Evolutionary conservation across 2,888 invertebrate species (phyloP), one percentile per base, ranked within the genome.

Genomic region (Lordiphosa andalusiaca): DNA sequence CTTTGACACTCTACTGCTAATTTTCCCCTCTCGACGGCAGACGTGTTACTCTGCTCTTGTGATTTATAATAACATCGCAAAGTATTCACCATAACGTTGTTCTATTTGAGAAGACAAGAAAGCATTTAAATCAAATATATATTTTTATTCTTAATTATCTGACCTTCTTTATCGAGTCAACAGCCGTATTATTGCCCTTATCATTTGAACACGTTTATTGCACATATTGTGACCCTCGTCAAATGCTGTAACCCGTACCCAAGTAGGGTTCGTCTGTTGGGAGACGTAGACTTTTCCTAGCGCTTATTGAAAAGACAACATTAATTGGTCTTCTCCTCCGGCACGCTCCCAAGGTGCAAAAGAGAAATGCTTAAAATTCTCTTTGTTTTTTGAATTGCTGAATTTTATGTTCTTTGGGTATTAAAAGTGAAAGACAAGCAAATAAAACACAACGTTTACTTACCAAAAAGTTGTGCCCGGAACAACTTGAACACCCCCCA

Each of bases 201-300:
- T 41, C 56, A 51, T 13, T 39, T 21, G 30, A 12, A 19, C 19
- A 46, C 42, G 49, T 23, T 36, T n/a, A 37, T 12, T 25, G 33
- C 33, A 39, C 25, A 19, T 12, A 54, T 23, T 38, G 40, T 6
- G 25, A 75, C 76, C 72, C 73, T 72, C 46, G 54, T 75, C 76
- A 72, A 75, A 23, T 33, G 10, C 33, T 49, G 51, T 57, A 21
- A 35, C 23, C 39, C 46, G 16, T 36, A 40, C 55, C 48, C 42
- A 36, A 13, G 9, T 6, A 46, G 25, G 1, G 30, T 16, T 35
- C 21, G 21, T 36, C 44, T 46, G 38, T 35, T 23, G 41, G 35
- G 35, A 42, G 16, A 21, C 36, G 37, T 25, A 37, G 23, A 16
- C 23, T 41, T 25, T 5, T 25, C 37, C 33, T 4, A 16, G 7